A percentile compares a stretch with the other conserved stretches of the same genome.
phyloP scores from a whole-genome alignment of 2,888 invertebrate species.

The Subacronicta megacephala region DNA sequence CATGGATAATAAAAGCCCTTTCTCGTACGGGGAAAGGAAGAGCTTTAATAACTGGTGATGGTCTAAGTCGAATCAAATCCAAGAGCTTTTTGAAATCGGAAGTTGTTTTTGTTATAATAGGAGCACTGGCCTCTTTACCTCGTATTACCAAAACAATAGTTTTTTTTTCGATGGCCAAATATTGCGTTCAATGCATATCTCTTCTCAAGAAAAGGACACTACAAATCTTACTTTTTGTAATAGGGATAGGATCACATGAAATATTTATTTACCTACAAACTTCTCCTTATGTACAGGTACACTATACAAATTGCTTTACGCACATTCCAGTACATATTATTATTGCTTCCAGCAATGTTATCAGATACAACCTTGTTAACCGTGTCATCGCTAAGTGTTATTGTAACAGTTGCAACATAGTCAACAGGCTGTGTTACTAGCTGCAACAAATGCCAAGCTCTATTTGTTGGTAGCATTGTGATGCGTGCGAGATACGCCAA shows the following conservation, averaged over 20 bases:
- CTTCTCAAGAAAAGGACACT: too few species aligned
- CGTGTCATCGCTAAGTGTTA: constrained; percentile 49
- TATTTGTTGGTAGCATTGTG: constrained; percentile 77
- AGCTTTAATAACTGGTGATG: too few species aligned
- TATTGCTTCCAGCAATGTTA: constrained; percentile 25
- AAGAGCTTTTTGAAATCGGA: too few species aligned
- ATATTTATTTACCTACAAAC: background rate
- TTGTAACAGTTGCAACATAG: constrained; percentile 49
- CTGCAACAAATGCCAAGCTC: constrained; percentile 76
- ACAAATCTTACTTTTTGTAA: too few species aligned
- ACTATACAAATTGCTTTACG: background rate
- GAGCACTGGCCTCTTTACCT: too few species aligned
- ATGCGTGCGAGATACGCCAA: constrained; percentile 75
- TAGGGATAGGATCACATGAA: background rate
- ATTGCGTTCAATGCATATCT: too few species aligned
- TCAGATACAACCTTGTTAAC: constrained; percentile 47
- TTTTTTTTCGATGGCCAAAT: too few species aligned
- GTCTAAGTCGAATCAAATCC: too few species aligned
- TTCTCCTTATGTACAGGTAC: background rate
- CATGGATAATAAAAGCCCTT: background rate
- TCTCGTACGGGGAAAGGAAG: too few species aligned
- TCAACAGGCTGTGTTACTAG: constrained; percentile 51
- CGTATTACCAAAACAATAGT: too few species aligned
- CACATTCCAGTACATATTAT: constrained; percentile 28
- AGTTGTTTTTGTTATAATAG: too few species aligned